Evolutionary conservation across 64 coral and sea anemone genomes (phyloP), one percentile per base, ranked within the genome.

Genomic region (Orbicella faveolata): DNA sequence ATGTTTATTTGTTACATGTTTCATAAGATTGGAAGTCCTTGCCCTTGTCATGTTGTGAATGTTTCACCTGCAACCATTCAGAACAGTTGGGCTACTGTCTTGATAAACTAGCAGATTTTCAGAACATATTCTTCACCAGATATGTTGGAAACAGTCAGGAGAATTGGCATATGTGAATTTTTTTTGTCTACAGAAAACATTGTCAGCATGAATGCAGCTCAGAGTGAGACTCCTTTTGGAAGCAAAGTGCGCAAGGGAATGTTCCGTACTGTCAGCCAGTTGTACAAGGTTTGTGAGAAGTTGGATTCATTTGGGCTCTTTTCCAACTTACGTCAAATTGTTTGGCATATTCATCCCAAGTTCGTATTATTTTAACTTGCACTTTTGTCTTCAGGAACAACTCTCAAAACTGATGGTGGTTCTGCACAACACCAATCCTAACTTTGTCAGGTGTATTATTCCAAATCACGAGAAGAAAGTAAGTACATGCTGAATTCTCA

Each of bases 401-500:
- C 88, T 98, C 0, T 13, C 90, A 20, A 95, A 86, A 81, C 83
- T 98, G 10, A 98, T 98, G 96, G 61, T 89, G 23, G 94, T 95
- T 33, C 79, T 98, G 3, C 75, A 92, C 69, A 95, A 98, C 84
- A 98, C 96, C 51, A 95, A 98, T 59, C 93, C 96, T 16, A 98
- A 98, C 96, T 98, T 98, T 83, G 96, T 98, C 23, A 61, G 96
- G 30, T 98, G 96, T 74, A 98, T 98, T 75, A 98, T 98, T 80
- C 96, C 96, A 53, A 98, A 98, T 61, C 96, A 98, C 5, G 96
- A 98, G 88, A 98, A 98, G 48, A 92, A 89, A 84, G 96, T 95
- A 80, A 88, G 93, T 88, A 13, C 0, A 11, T 16, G 0, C 14
- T 44, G 48, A 79, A 48, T 48, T 48, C 44, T 48, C 7, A 48